A percentile compares a stretch with the other conserved stretches of the same genome.
phyloP scores from a whole-genome alignment of 2,797 vertebrate species.

The Chiroxiphia lanceolata region DNA sequence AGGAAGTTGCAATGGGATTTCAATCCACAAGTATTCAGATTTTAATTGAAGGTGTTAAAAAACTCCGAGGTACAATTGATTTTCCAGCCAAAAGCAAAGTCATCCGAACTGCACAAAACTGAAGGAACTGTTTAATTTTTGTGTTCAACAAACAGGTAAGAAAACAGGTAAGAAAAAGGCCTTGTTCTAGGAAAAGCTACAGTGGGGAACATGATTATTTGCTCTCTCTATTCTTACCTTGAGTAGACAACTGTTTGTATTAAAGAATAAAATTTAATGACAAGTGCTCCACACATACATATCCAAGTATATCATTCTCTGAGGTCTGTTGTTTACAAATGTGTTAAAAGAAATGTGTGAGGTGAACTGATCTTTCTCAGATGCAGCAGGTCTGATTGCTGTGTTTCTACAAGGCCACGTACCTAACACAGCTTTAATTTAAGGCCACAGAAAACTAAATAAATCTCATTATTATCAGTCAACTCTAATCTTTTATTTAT shows the following conservation, averaged over 20 bases:
- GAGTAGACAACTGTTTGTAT: not conserved
- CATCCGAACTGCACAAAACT: not conserved
- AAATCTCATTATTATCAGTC: not conserved
- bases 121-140: not conserved
- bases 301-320: conserved; percentile 5
- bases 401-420: not conserved
- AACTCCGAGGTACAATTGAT: not conserved
- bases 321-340: not conserved
- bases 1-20: not conserved
- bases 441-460: conserved; percentile 16
- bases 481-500: conserved; percentile 25
- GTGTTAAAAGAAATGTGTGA: not conserved
- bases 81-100: not conserved
- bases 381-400: not conserved
- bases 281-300: not conserved
- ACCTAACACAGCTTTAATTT: not conserved
- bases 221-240: not conserved
- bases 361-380: not conserved
- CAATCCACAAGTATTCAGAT: not conserved
- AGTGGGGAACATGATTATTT: not conserved
- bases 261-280: not conserved
- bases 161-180: not conserved
- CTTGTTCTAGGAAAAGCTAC: not conserved
- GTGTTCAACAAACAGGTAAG: not conserved
- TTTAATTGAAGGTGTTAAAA: not conserved